Base-by-base conservation (phyloP, 1,140 invertebrate species). In the Globodera rostochiensis region DNA sequence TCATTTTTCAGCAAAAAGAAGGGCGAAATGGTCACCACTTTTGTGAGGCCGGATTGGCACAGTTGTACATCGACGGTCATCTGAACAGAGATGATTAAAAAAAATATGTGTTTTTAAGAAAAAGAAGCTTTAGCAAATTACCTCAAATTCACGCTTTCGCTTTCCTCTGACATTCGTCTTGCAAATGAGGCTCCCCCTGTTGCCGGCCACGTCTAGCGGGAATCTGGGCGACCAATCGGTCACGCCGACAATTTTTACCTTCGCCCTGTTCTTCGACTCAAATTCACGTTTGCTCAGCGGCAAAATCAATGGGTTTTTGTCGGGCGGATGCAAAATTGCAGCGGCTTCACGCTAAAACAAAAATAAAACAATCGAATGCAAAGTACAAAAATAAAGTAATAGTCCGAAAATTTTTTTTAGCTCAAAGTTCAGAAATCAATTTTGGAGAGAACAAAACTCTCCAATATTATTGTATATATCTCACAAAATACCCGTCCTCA, bases 1-100 rank as follows among this genome's bases (percentile, higher is more conserved):
- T 95, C 94, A 88, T 98, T 99, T 74, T 96, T 93, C 57, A 98
- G 91, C n/a, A 97, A 93, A 91, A 95, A 97, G 89, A 95, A 97
- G 0, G 97, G 96, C 8, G 95, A 94, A 85, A 99, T 97, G 50
- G 95, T 95, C 25, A 98, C 94, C 91, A 96, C 94, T 90, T 98
- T 98, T 0, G 96, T 98, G 81, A 99, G 91, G 50, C 95, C 94
- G 89, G 95, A 95, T 84, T 94, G 94, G 1, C 94, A 95, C 82
- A 98, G 90, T 81, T 94, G 93, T 91, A 98, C 98, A 71, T 95
- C 94, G 1, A 98, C 95, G 50, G 96, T 96, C 88, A 98, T 93
- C 94, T 97, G 57, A 64, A 64, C 53, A 8, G 53, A 64, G 11
- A 64, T 19, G 0, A 15, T 13, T 19, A 64, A 36, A 36, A 36